phyloP scores from a whole-genome alignment of 2,888 invertebrate species.

The Lumbricus terrestris region DNA sequence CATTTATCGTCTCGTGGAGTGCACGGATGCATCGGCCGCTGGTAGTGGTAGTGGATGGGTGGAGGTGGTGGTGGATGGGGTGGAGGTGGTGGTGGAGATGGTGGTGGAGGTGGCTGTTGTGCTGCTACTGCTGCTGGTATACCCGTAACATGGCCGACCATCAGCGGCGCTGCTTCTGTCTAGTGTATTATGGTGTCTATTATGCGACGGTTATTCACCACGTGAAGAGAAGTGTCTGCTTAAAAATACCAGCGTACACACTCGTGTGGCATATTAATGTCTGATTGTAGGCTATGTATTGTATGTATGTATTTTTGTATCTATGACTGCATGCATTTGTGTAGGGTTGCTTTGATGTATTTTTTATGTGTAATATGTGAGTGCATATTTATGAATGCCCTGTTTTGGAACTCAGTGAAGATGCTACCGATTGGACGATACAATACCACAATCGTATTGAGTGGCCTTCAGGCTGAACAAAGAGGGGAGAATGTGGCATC shows the following conservation, averaged over 20 bases:
- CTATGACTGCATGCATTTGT: no score
- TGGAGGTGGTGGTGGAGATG: not conserved
- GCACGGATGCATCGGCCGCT: not conserved
- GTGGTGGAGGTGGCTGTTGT: not conserved
- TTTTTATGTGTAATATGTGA: no score
- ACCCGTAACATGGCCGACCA: not conserved
- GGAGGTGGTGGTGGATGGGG: no score
- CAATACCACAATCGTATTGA: no score
- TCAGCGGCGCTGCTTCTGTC: not conserved
- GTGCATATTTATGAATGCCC: no score
- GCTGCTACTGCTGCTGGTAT: not conserved
- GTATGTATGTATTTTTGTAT: no score
- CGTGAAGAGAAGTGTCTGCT: not conserved
- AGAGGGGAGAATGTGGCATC: no score
- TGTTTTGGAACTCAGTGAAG: no score
- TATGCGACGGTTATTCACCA: not conserved
- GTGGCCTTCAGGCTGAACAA: no score
- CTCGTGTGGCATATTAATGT: not conserved
- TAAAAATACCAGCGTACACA: not conserved
- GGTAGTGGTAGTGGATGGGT: not conserved
- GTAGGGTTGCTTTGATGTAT: no score
- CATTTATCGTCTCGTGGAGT: not conserved
- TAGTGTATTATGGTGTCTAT: not conserved
- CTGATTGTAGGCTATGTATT: not conserved
- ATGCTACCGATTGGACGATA: no score